Evolutionary conservation across 1,140 invertebrate species (phyloP).

Genomic region (Panagrolaimus sp.): DNA sequence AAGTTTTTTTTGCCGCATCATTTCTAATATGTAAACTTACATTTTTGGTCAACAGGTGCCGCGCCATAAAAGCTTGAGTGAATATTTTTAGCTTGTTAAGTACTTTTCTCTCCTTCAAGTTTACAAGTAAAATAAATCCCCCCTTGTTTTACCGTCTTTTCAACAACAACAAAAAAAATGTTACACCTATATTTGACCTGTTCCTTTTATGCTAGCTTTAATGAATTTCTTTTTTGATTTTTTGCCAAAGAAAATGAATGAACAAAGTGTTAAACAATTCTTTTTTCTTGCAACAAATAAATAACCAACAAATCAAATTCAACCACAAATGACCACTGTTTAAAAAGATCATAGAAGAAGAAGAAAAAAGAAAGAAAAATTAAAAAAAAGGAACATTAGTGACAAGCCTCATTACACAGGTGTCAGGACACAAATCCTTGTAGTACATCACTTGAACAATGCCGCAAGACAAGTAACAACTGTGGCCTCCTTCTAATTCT

Average conservation of each 20-base stretch:
- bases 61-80: constrained; percentile 7
- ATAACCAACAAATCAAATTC: constrained; percentile 13
- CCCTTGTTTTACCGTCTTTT: too few relatives aligned
- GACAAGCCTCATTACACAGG: constrained; percentile 10
- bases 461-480: constrained; percentile 12
- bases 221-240: too few relatives aligned
- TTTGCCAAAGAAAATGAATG: too few relatives aligned
- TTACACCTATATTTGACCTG: too few relatives aligned
- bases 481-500: constrained; percentile 1
- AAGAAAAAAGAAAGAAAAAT: neutral
- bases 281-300: neutral
- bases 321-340: constrained; percentile 11
- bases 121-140: too few relatives aligned
- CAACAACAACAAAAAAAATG: too few relatives aligned
- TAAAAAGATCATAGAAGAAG: neutral
- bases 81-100: constrained; percentile 8
- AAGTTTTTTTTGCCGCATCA: constrained; percentile 6
- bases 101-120: neutral
- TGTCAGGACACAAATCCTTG: constrained; percentile 13
- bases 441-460: constrained; percentile 14
- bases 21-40: neutral
- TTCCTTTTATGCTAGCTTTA: too few relatives aligned
- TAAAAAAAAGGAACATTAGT: neutral
- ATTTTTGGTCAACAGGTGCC: constrained; percentile 6
- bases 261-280: too few relatives aligned